Evolutionary conservation across 2,113 vertebrate genomes (phyloP).

Genomic region (Coturnix japonica): DNA sequence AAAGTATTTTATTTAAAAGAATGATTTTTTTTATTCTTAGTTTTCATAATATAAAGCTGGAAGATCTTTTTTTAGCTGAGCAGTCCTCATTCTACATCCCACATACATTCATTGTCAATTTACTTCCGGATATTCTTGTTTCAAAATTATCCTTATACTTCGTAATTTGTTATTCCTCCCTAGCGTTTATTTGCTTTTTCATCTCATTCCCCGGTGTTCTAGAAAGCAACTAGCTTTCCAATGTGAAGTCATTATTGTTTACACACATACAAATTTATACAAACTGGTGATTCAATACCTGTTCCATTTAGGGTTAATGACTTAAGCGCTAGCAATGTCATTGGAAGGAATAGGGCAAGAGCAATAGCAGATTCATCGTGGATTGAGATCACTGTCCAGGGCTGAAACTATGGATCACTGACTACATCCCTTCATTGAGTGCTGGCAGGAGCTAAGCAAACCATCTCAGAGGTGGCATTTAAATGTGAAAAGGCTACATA

Average conservation of each 20-base stretch:
- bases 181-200: not conserved
- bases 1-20: not conserved
- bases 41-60: not conserved
- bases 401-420: not conserved
- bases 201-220: rapidly evolving
- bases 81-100: not conserved
- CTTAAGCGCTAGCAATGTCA: not conserved
- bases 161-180: not conserved
- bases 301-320: not conserved
- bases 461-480: not conserved
- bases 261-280: not conserved
- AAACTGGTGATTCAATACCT: not conserved
- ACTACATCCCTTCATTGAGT: not conserved
- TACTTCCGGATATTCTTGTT: not conserved
- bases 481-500: not conserved
- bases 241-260: not conserved
- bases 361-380: not conserved
- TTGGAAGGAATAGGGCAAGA: not conserved
- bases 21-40: not conserved
- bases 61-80: not conserved
- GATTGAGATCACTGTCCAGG: not conserved
- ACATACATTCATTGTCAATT: not conserved
- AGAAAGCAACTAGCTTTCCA: not conserved
- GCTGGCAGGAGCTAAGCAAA: not conserved
- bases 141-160: not conserved